Base-by-base conservation (phyloP, 2,797 vertebrate genomes). In the Gadopsis bispinosus region DNA sequence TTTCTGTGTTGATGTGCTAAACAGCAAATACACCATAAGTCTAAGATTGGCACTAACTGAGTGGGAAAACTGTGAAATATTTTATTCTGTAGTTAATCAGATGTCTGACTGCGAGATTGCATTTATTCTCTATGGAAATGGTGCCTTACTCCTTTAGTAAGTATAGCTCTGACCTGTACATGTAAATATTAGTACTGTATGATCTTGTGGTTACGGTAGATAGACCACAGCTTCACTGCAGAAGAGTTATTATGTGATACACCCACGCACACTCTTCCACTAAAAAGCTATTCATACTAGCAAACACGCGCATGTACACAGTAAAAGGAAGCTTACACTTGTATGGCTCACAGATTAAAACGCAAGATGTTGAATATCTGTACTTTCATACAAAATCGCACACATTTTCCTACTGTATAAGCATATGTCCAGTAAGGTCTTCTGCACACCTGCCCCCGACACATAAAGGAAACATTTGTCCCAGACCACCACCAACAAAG, bases 201-300 rank as follows among this genome's bases (percentile, higher is more conserved):
- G 9, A 75, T 77, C 19, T 66, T 59, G 54, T 77, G 65, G 64
- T 80, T 81, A 47, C 9, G 1, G 41, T 70, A 41, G 64, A 78
- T 48, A 19, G 20, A 68, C 56, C 50, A 47, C 73, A 75, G 73
- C 82, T 78, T 82, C 43, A 48, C 64, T 53, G 29, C 51, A 39
- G 70, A 77, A 50, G 59, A 68, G 58, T 75, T 87, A 65, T 41
- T 69, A 66, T 81, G 43, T 60, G 63, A 80, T 59, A 56, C 83
- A 67, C 69, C 80, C 61, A 86, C 71, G 5, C 58, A 67, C n/a
- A 43, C 29, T 54, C 17, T 56, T 74, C 77, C 31, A 55, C 62
- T 70, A 74, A 35, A 71, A 50, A 54, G 26, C 67, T 54, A 29
- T 61, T 73, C 45, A 73, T 54, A 29, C 37, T 33, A 29, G 12